phyloP scores from a whole-genome alignment of 1,140 invertebrate genomes.

The Drosophila athabasca region DNA sequence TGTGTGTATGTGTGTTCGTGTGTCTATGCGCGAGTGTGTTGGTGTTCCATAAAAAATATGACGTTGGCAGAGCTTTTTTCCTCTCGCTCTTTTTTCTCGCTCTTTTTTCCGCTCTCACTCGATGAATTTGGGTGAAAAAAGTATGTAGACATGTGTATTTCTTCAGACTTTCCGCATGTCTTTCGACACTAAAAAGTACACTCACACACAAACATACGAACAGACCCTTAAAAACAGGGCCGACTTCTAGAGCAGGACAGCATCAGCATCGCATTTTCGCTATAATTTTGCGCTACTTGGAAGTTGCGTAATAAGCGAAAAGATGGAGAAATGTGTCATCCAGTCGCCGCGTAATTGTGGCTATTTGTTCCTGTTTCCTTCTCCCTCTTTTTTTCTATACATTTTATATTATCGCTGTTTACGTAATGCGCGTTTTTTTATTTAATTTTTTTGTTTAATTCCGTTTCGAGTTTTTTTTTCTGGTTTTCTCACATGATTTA shows the following conservation, averaged over 20 bases:
- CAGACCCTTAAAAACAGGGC: constrained; percentile 56
- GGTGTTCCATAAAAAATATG: constrained; percentile 77
- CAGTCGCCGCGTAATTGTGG: constrained; percentile 30
- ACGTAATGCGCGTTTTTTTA: constrained; percentile 62
- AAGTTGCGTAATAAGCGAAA: constrained; percentile 75
- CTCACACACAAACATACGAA: constrained; percentile 19
- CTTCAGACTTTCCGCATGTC: constrained; percentile 63
- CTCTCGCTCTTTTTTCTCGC: constrained; percentile 9
- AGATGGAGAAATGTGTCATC: constrained; percentile 74
- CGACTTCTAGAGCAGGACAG: constrained; percentile 31
- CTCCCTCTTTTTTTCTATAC: constrained; percentile 35
- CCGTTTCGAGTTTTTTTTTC: constrained; percentile 24
- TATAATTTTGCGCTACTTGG: constrained; percentile 64
- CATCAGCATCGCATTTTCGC: constrained; percentile 9
- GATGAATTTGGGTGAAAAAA: constrained; percentile 69
- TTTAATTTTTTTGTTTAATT: constrained; percentile 30
- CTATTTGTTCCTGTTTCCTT: constrained; percentile 72
- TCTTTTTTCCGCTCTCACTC: no score
- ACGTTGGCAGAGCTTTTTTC: constrained; percentile 69
- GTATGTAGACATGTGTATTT: constrained; percentile 46
- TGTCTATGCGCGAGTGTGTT: constrained; percentile 20
- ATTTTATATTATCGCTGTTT: constrained; percentile 45
- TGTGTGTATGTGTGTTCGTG: constrained; percentile 11
- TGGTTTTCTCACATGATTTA: constrained; percentile 52
- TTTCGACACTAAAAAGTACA: constrained; percentile 72